phyloP scores from a whole-genome alignment of 2,888 invertebrate species.

The Priocnemis perturbator region DNA sequence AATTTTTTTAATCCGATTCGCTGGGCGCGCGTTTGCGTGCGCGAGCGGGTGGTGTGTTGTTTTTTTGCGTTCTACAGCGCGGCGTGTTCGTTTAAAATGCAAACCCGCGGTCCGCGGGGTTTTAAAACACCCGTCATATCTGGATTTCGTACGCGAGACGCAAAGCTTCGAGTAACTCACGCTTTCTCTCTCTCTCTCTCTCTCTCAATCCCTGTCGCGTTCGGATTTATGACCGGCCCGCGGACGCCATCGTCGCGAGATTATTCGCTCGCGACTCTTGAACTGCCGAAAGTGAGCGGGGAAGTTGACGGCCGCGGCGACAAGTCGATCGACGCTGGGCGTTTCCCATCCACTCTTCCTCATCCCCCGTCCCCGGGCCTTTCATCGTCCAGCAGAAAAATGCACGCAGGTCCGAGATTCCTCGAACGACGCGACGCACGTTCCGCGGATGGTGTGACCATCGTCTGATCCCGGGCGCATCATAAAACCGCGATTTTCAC shows the following conservation, averaged over 20 bases:
- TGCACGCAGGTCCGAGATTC: too few relatives aligned
- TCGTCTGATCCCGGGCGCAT: too few relatives aligned
- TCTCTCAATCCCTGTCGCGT: not conserved
- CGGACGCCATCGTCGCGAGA: not conserved
- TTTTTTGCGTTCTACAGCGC: conserved; percentile 38
- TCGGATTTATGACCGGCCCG: not conserved
- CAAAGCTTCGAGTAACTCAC: conserved; percentile 40
- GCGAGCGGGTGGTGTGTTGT: conserved; percentile 42
- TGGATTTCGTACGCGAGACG: conserved; percentile 50
- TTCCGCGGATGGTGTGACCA: too few relatives aligned
- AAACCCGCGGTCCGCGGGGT: conserved; percentile 59
- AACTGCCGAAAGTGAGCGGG: not conserved
- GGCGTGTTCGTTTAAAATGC: conserved; percentile 64
- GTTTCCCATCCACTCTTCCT: too few relatives aligned
- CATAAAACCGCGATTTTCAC: too few relatives aligned
- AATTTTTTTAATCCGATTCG: conserved; percentile 66
- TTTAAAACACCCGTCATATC: conserved; percentile 58
- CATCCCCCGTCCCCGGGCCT: too few relatives aligned
- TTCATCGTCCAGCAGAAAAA: too few relatives aligned
- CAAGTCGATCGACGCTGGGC: too few relatives aligned
- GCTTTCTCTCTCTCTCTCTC: conserved; percentile 2
- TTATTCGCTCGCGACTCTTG: conserved; percentile 7
- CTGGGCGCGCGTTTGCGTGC: conserved; percentile 50
- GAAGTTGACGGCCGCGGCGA: too few relatives aligned
- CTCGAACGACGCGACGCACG: too few relatives aligned